Conservation (phyloP, 2,888 invertebrate species). For the Zhuqinia jingwanae region DNA sequence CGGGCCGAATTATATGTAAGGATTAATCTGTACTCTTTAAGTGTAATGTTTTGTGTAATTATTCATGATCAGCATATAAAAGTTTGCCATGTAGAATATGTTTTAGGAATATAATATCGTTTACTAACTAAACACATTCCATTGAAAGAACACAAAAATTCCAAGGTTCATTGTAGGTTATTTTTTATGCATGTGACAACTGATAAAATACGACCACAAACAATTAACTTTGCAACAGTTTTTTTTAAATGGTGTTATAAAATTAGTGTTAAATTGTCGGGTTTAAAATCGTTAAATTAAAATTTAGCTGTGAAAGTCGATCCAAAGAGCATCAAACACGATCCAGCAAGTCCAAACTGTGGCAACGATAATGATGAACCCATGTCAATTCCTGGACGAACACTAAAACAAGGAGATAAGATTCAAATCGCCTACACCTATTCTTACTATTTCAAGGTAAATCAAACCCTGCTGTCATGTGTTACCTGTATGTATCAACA, state of each 20-base stretch:
- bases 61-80: no score
- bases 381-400: constrained; percentile 86
- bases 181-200: no score
- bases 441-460: constrained; percentile 88
- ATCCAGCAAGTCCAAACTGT: constrained; percentile 79
- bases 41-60: background rate
- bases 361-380: constrained; percentile 83
- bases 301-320: constrained; percentile 83
- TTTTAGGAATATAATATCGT: no score
- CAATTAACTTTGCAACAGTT: no score
- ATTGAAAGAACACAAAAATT: no score
- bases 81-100: no score
- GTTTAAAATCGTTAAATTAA: no score
- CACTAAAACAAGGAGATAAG: constrained; percentile 82
- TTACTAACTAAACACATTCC: no score
- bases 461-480: background rate
- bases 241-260: no score
- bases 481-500: background rate
- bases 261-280: no score
- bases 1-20: constrained; percentile 89
- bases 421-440: constrained; percentile 92
- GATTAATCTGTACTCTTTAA: background rate
- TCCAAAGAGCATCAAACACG: constrained; percentile 83
- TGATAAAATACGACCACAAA: no score
- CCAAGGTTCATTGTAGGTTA: no score